Base-by-base conservation (phyloP, 2,888 invertebrate species). In the Aromia moschata region DNA sequence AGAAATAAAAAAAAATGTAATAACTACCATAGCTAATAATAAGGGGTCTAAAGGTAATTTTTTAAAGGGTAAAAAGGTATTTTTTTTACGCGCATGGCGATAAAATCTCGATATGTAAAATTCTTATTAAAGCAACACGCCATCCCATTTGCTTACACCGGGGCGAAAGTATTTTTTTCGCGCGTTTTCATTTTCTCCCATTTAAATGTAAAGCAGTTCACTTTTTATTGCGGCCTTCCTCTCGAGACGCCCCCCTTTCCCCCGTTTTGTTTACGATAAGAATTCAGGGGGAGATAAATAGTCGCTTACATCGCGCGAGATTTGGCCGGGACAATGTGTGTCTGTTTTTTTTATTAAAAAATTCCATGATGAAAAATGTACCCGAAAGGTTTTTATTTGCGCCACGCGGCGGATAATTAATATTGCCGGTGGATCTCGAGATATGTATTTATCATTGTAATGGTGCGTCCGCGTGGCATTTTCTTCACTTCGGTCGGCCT, bases 191-290 rank as follows among this genome's bases (percentile, higher is more conserved):
- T 15, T 31, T 30, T 11, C 4, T 11, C 16, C 30, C 25, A 11
- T 45, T 30, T 45, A 31, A 45, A 45, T 45, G 31, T 45, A 31
- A 31, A 45, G 30, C 30, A 45, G 33, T 45, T 11, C 18, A 40
- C 18, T 40, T 40, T 4, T 45, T 45, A 31, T 45, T 31, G 31
- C 9, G 2, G 2, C 11, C 14, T 37, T 37, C 14, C 14, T 37
- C 37, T 37, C 11, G 37, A n/a, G 14, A 2, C 40, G 16, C 16
- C 7, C 4, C 16, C 25, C 7, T 7, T 10, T 5, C 4, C 16
- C 25, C 7, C 25, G 16, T 17, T 40, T 15, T 40, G n/a, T 40
- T n/a, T 7, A 2, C 17, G 40, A 17, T 40, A 17, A 40, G 18
- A 40, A 17, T 40, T 16, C 17, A 40, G n/a, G 11, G 16, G 17